Percentiles rank a stretch among this genome's conserved stretches.
phyloP scores from a whole-genome alignment of 2,113 vertebrate species.

The Campylomormyrus numenius region DNA sequence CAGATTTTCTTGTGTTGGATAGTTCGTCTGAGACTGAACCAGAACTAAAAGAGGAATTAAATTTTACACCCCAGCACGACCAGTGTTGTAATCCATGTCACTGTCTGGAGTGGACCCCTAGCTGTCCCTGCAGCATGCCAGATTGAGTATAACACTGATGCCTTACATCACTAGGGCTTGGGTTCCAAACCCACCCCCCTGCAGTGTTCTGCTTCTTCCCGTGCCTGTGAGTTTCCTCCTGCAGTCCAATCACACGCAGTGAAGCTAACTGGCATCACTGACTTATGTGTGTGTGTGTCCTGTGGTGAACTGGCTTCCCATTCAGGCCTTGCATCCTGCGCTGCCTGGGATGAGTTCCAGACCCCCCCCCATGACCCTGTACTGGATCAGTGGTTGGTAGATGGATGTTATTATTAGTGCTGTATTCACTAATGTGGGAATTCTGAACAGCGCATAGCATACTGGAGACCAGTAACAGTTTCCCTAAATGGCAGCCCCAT shows the following conservation, averaged over 20 bases:
- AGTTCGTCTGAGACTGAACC: not conserved
- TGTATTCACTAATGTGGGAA: not conserved
- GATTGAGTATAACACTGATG: not conserved
- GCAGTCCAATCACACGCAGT: not conserved
- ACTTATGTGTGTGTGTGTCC: not conserved
- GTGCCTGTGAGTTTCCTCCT: not conserved
- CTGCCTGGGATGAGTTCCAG: not conserved
- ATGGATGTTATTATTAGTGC: not conserved
- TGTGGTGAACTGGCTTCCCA: not conserved
- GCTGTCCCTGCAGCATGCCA: not conserved
- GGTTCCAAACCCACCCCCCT: not conserved
- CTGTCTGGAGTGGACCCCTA: not conserved
- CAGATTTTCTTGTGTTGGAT: not conserved
- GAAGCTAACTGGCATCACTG: not conserved
- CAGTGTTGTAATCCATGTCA: not conserved
- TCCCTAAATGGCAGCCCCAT: not conserved
- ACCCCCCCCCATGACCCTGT: not conserved
- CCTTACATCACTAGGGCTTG: not conserved
- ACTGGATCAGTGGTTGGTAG: not conserved
- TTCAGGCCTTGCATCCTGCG: not conserved
- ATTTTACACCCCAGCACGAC: not conserved
- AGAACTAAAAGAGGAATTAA: not conserved
- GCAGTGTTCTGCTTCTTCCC: not conserved
- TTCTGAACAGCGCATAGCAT: not conserved
- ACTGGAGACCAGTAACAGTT: not conserved